phyloP scores from a whole-genome alignment of 1,140 invertebrate genomes.

The Goniozus legneri region DNA sequence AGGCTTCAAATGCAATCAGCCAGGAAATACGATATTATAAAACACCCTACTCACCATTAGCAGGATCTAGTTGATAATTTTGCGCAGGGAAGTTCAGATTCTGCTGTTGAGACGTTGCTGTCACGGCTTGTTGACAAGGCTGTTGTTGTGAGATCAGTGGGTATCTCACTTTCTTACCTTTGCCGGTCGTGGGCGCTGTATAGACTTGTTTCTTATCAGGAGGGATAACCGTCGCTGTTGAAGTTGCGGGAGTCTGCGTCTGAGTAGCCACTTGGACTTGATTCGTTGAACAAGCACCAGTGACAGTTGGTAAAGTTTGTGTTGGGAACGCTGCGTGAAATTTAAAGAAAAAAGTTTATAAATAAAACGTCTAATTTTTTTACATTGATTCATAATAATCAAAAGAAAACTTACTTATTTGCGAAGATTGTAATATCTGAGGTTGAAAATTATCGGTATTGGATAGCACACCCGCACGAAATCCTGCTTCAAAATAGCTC shows the following conservation, averaged over 20 bases:
- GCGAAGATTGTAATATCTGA: slow-evolving; percentile 41
- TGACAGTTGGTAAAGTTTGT: slow-evolving; percentile 35
- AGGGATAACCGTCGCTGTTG: slow-evolving; percentile 33
- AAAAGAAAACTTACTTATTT: slow-evolving; percentile 34
- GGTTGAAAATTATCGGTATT: slow-evolving; percentile 30
- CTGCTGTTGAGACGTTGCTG: slow-evolving; percentile 37
- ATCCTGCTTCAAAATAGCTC: slow-evolving; percentile 43
- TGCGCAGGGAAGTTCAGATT: slow-evolving; percentile 47
- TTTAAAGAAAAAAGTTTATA: neutral
- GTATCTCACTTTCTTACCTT: slow-evolving; percentile 47
- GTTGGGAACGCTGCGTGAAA: slow-evolving; percentile 37
- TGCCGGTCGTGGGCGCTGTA: slow-evolving; percentile 38
- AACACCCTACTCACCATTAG: slow-evolving; percentile 49
- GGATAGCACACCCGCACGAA: slow-evolving; percentile 44
- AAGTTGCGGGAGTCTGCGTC: slow-evolving; percentile 51
- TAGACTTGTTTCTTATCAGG: slow-evolving; percentile 46
- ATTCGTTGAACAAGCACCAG: slow-evolving; percentile 34
- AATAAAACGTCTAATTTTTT: neutral
- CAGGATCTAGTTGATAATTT: slow-evolving; percentile 51
- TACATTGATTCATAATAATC: neutral
- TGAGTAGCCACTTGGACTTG: slow-evolving; percentile 63
- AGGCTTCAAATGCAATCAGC: too few relatives aligned
- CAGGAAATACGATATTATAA: too few relatives aligned
- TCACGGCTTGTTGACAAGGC: slow-evolving; percentile 33
- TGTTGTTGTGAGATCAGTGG: slow-evolving; percentile 50